Percentiles rank a stretch among this genome's conserved stretches.
Evolutionary conservation across 2,797 vertebrate genomes (phyloP).

Genomic region (Picus viridis): DNA sequence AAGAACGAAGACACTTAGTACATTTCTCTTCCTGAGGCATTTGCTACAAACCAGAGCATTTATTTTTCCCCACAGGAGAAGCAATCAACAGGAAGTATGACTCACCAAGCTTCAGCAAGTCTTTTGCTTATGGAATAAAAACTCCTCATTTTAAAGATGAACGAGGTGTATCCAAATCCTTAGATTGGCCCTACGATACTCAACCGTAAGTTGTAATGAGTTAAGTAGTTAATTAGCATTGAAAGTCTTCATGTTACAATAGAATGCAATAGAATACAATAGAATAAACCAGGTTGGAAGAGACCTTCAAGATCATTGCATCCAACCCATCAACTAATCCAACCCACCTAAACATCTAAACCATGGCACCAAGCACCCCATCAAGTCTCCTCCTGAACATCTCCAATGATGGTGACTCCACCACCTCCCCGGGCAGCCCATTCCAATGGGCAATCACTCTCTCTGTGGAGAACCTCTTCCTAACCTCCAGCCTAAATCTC

Average conservation of each 20-base stretch:
- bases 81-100: conserved; percentile 85
- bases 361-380: no score
- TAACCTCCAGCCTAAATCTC: no score
- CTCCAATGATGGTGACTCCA: no score
- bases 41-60: neutral
- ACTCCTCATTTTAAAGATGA: conserved; percentile 87
- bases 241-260: neutral
- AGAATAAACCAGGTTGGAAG: no score
- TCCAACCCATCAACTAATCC: no score
- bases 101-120: conserved; percentile 70
- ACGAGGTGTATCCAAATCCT: conserved; percentile 68
- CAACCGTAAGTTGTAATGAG: conserved; percentile 76
- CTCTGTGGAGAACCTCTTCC: no score
- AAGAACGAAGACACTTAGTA: neutral
- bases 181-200: conserved; percentile 81
- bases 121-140: conserved; percentile 80
- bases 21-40: neutral
- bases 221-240: neutral
- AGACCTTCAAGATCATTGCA: no score
- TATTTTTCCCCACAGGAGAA: conserved; percentile 63
- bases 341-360: no score
- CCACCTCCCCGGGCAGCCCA: no score
- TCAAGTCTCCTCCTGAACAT: no score
- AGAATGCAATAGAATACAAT: no score
- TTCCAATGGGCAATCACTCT: no score